phyloP scores from a whole-genome alignment of 2,888 invertebrate genomes.

The Macaria notata region DNA sequence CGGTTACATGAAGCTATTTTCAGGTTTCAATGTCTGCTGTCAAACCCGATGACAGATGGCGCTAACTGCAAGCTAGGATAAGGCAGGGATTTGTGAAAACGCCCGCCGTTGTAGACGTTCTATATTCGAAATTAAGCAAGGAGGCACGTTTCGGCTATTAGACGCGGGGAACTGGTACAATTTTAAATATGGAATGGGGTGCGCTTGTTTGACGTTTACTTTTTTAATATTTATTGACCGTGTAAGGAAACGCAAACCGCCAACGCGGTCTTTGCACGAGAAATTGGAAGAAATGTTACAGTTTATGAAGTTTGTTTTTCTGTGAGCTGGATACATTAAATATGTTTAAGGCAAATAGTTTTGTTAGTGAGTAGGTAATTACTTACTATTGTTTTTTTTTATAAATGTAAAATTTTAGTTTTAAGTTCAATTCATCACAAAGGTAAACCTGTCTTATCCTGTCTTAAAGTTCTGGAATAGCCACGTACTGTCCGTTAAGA shows the following conservation, averaged over 20 bases:
- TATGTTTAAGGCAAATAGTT: too few relatives aligned
- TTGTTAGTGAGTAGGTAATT: too few relatives aligned
- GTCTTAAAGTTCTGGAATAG: too few relatives aligned
- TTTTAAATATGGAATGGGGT: constrained; percentile 45
- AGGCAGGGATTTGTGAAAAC: constrained; percentile 51
- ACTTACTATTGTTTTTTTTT: too few relatives aligned
- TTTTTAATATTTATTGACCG: constrained; percentile 35
- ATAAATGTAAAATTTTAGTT: too few relatives aligned
- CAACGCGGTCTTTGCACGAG: too few relatives aligned
- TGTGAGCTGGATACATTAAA: too few relatives aligned
- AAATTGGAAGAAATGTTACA: too few relatives aligned
- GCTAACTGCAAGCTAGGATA: constrained; percentile 55
- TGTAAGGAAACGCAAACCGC: constrained; percentile 2
- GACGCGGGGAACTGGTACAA: constrained; percentile 37
- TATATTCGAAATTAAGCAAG: constrained; percentile 53
- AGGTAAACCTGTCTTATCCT: too few relatives aligned
- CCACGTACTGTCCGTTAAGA: too few relatives aligned
- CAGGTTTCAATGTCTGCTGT: constrained; percentile 71
- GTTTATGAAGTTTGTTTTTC: too few relatives aligned
- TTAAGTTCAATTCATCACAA: too few relatives aligned
- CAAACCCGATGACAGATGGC: constrained; percentile 77
- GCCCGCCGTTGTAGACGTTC: constrained; percentile 48
- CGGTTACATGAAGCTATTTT: constrained; percentile 48
- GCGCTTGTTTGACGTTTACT: constrained; percentile 42
- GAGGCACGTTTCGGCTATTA: constrained; percentile 58